Conservation (phyloP, 2,797 vertebrate genomes). For the Euphonia xanthogaster region DNA sequence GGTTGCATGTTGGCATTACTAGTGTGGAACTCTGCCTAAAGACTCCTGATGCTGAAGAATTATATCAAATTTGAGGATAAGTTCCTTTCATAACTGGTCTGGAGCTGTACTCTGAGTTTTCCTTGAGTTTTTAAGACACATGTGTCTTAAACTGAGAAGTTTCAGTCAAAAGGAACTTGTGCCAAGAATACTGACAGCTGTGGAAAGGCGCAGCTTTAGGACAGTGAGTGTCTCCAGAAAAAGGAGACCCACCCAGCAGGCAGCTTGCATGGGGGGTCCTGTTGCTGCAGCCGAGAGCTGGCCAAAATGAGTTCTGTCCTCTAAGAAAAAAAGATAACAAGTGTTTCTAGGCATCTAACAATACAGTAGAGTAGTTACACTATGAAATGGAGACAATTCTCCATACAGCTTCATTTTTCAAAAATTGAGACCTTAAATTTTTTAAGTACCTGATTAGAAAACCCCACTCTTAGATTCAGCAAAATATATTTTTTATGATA, state of each 20-base stretch:
- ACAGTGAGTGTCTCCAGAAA: neutral
- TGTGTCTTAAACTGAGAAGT: neutral
- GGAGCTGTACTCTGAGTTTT: neutral
- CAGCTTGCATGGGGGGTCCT: accelerated
- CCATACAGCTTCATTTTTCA: accelerated
- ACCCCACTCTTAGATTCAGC: neutral
- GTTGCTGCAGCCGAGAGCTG: neutral
- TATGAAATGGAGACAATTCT: neutral
- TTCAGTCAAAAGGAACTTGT: neutral
- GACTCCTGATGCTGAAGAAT: neutral
- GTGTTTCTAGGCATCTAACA: neutral
- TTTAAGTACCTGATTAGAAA: neutral
- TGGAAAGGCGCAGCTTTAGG: neutral
- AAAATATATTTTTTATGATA: neutral
- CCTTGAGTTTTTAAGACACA: neutral
- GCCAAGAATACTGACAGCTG: neutral
- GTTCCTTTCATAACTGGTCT: neutral
- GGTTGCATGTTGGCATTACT: neutral
- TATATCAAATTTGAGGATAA: neutral
- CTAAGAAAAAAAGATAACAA: neutral
- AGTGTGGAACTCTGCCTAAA: neutral
- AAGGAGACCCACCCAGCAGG: neutral
- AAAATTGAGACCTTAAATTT: neutral
- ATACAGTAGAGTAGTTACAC: accelerated
- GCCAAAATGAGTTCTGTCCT: neutral